A percentile compares a stretch with the other conserved stretches of the same genome.
These are phyloP conservation scores for Aviceda subcristata DNA, from an alignment of 2,113 vertebrate genomes.

Conservation along the genomic window DNA sequence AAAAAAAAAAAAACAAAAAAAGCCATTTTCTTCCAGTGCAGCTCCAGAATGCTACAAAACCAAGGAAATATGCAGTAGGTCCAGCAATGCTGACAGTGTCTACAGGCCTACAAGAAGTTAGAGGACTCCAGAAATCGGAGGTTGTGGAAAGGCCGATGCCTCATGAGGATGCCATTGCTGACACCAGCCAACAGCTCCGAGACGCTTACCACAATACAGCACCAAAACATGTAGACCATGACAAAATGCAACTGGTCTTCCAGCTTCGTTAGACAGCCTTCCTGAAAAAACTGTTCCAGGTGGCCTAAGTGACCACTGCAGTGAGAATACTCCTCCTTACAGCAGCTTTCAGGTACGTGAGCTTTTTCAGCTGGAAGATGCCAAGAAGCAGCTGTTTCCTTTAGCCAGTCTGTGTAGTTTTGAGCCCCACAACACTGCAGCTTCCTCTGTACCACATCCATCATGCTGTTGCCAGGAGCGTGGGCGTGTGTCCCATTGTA, in stretches of 20 bases:
- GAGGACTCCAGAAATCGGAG: background rate
- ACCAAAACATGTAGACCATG: background rate
- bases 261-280: constrained; percentile 31
- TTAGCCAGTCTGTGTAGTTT: constrained; percentile 34
- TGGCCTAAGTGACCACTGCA: background rate
- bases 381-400: background rate
- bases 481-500: background rate
- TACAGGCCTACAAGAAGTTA: background rate
- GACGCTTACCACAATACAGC: background rate
- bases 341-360: constrained; percentile 11
- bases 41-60: background rate
- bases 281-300: background rate
- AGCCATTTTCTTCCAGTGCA: background rate
- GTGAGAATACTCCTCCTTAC: background rate
- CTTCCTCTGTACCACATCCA: constrained; percentile 5
- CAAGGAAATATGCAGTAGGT: fast-evolving
- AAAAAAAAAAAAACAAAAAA: too few species aligned
- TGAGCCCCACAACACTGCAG: constrained; percentile 22
- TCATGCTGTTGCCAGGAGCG: background rate
- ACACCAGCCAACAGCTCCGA: constrained; percentile 15
- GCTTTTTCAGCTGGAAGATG: background rate
- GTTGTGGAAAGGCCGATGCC: background rate
- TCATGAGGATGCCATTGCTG: constrained; percentile 39
- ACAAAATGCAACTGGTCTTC: background rate
- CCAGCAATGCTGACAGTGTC: background rate